These are phyloP conservation scores for Motacilla alba DNA, from an alignment of 2,113 vertebrate species.

Conservation along the genomic window DNA sequence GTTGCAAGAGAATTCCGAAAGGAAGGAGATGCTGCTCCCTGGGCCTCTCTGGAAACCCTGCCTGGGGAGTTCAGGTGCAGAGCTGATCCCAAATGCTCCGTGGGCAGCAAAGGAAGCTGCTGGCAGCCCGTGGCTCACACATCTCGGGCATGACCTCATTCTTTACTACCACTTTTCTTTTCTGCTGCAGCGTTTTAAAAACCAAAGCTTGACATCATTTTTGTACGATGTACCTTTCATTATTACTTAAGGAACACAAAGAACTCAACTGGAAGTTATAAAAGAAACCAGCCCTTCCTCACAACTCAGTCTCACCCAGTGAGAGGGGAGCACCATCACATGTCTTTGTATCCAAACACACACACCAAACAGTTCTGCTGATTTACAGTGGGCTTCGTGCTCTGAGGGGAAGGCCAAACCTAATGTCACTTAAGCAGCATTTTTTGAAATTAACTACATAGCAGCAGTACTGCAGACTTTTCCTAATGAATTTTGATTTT, in stretches of 20 bases:
- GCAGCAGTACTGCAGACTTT: not conserved
- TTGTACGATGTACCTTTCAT: not conserved
- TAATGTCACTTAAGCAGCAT: not conserved
- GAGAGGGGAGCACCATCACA: not conserved
- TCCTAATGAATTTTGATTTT: not conserved
- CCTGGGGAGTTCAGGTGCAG: not conserved
- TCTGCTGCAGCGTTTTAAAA: not conserved
- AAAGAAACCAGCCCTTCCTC: not conserved
- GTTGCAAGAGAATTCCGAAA: not conserved
- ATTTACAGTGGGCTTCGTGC: not conserved
- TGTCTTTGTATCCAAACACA: not conserved
- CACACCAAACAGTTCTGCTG: not conserved
- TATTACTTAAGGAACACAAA: not conserved
- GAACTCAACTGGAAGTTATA: not conserved
- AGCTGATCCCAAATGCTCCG: constrained; percentile 27
- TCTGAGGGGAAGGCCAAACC: not conserved
- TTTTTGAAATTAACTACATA: not conserved
- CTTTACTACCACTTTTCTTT: constrained; percentile 35
- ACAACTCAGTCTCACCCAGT: not conserved
- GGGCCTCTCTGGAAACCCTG: not conserved
- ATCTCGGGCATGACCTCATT: constrained; percentile 44
- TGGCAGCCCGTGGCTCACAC: constrained; percentile 42
- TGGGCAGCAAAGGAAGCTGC: constrained; percentile 32
- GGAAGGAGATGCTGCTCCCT: not conserved
- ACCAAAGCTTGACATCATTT: not conserved